Conservation (phyloP, 2,888 invertebrate genomes). For the Cheilosia urbana region DNA sequence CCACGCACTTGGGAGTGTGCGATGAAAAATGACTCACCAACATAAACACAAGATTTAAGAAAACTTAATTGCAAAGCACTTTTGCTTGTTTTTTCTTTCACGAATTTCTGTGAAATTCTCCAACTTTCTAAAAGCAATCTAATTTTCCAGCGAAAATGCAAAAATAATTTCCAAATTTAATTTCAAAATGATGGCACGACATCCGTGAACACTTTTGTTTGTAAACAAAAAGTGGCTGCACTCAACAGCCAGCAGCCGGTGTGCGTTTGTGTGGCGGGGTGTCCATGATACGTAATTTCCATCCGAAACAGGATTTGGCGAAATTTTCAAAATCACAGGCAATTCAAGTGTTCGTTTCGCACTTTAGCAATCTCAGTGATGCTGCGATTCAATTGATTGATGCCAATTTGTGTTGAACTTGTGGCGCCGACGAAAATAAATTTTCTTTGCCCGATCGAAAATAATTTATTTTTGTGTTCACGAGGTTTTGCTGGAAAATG, state of each 20-base stretch:
- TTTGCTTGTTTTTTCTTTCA: neutral
- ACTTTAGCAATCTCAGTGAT: neutral
- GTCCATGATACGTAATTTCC: neutral
- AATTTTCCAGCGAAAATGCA: neutral
- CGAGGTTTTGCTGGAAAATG: too few relatives aligned
- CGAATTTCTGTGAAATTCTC: neutral
- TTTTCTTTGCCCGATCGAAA: too few relatives aligned
- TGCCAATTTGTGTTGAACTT: neutral
- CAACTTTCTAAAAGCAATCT: slow-evolving; percentile 4
- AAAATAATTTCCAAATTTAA: slow-evolving; percentile 1
- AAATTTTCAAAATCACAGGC: neutral
- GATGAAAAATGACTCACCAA: neutral
- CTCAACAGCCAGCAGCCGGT: neutral
- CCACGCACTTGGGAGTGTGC: neutral
- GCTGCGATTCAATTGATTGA: neutral
- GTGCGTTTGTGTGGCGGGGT: neutral
- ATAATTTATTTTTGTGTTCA: too few relatives aligned
- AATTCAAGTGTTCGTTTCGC: neutral
- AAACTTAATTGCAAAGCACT: neutral
- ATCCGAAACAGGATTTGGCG: neutral
- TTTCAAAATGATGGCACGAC: slow-evolving; percentile 15
- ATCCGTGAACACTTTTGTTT: slow-evolving; percentile 12
- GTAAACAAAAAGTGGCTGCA: slow-evolving; percentile 10
- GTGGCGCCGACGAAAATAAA: neutral
- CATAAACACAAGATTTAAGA: neutral